phyloP scores from a whole-genome alignment of 2,113 vertebrate genomes.

The Sander vitreus region DNA sequence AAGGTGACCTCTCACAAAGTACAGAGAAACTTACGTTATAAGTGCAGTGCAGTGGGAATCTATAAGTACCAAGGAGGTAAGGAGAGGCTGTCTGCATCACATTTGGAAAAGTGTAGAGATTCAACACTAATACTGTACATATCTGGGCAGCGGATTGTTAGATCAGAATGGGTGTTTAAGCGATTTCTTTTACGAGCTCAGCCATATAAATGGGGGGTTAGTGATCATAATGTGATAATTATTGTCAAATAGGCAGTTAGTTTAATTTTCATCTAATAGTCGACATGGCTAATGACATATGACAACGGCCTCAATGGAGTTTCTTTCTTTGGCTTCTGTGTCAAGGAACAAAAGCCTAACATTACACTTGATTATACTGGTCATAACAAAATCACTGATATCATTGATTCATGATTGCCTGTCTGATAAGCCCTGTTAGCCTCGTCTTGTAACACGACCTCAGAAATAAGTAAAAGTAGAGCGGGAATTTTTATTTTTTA shows the following conservation, averaged over 20 bases:
- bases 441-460: constrained; percentile 32
- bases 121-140: not conserved
- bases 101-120: not conserved
- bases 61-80: not conserved
- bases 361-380: constrained; percentile 34
- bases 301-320: not conserved
- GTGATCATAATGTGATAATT: constrained; percentile 31
- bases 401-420: constrained; percentile 22
- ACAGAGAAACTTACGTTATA: constrained; percentile 29
- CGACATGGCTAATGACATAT: constrained; percentile 20
- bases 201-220: constrained; percentile 10
- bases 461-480: constrained; percentile 31
- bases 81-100: not conserved
- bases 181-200: constrained; percentile 1
- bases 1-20: constrained; percentile 67
- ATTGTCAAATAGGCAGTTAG: constrained; percentile 20
- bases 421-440: constrained; percentile 20
- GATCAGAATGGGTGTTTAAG: not conserved
- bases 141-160: constrained; percentile 29
- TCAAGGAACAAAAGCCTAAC: constrained; percentile 15
- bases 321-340: constrained; percentile 16
- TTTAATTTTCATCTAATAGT: constrained; percentile 41
- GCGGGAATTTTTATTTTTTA: not conserved
- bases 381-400: constrained; percentile 30
- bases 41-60: constrained; percentile 29